phyloP scores from a whole-genome alignment of 1,140 invertebrate species.

The Zaprionus taronus region DNA sequence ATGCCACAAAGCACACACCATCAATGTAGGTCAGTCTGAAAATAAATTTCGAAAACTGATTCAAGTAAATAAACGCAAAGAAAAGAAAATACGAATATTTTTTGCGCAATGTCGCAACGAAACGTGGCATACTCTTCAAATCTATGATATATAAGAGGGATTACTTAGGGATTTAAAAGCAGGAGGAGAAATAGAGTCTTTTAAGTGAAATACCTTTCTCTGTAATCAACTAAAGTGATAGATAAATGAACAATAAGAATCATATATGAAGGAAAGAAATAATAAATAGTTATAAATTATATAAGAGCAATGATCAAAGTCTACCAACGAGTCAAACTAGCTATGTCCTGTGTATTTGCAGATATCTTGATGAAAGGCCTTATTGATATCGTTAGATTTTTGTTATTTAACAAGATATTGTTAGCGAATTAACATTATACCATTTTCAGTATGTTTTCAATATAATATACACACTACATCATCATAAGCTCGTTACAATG shows the following conservation, averaged over 20 bases:
- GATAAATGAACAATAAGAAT: no score
- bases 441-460: background rate
- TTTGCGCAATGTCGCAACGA: background rate
- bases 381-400: no score
- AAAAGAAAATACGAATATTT: slow-evolving; percentile 23
- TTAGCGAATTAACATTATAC: background rate
- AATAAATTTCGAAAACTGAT: slow-evolving; percentile 65
- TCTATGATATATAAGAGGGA: background rate
- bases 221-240: no score
- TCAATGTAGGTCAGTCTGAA: slow-evolving; percentile 77
- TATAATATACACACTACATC: background rate
- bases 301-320: no score
- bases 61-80: slow-evolving; percentile 54
- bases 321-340: no score
- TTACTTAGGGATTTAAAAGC: background rate
- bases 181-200: background rate
- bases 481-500: background rate
- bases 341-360: no score
- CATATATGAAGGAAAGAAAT: no score
- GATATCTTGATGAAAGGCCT: no score
- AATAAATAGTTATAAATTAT: no score
- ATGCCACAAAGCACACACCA: slow-evolving; percentile 24
- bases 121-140: slow-evolving; percentile 4
- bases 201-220: no score
- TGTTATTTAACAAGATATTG: no score